Conservation (phyloP, 2,113 vertebrate genomes). For the Azemiops feae region DNA sequence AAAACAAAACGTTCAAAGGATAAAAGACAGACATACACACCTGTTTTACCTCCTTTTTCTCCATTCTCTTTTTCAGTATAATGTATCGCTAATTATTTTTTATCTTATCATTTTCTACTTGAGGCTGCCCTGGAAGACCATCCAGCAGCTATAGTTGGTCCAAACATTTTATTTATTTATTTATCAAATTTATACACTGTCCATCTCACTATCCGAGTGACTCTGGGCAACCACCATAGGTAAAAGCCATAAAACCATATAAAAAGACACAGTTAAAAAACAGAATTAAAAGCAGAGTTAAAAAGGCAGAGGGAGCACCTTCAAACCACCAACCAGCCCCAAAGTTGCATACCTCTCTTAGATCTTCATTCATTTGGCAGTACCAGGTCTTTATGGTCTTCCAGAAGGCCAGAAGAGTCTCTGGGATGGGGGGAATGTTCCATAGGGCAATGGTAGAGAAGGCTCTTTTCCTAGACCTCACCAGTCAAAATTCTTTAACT, state of each 20-base stretch:
- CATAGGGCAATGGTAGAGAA: neutral
- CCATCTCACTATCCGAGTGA: neutral
- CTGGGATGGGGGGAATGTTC: neutral
- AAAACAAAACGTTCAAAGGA: neutral
- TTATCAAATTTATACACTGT: neutral
- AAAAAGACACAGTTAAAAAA: neutral
- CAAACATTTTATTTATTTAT: neutral
- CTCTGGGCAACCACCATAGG: neutral
- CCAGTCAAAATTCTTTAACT: neutral
- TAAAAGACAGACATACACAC: neutral
- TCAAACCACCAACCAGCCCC: neutral
- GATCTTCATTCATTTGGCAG: neutral
- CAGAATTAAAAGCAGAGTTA: neutral
- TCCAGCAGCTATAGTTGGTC: neutral
- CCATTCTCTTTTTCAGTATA: neutral
- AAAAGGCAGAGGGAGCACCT: neutral
- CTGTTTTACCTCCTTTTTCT: neutral
- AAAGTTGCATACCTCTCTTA: neutral
- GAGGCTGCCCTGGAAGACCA: neutral
- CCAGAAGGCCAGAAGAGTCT: neutral
- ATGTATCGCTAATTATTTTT: neutral
- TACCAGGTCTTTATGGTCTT: neutral
- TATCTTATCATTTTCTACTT: neutral
- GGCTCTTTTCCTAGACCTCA: neutral
- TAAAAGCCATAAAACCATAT: neutral